Evolutionary conservation across 2,113 vertebrate genomes (phyloP), one percentile per base, ranked within the genome.

Genomic region (Vombatus ursinus): DNA sequence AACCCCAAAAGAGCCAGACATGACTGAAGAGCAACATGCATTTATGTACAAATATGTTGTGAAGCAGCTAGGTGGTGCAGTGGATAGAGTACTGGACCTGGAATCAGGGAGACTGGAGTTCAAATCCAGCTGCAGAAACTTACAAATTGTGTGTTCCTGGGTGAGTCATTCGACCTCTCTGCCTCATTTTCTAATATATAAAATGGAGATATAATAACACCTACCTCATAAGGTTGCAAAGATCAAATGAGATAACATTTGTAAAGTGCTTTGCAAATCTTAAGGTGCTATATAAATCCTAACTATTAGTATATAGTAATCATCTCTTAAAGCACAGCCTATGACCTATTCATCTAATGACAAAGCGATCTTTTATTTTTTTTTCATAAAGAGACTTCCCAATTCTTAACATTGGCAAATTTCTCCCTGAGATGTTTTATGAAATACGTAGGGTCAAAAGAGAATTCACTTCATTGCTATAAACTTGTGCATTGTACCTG

Each of bases 241-340:
- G 19, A 84, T 84, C 19, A 84, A 84, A 84, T 23, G 68, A 44
- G 16, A 84, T 23, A 44, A 8, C 37, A 19, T 44, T 8, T 84
- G 5, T 44, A 84, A 84, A 84, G n/a, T 84, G 2, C 68, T 84
- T 84, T 84, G 37, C 16, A 84, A 44, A 44, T 8, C 37, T 84
- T 84, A n/a, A 77, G 16, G 61, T 77, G 37, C 37, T 77, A n/a
- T 19, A 77, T n/a, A 77, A n/a, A 77, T 57, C 26, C 6, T 77
- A 77, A 14, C 12, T 1, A 1, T 16, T n/a, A 4, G 14, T n/a
- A n/a, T n/a, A n/a, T 77, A 77, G 14, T 19, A 16, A 89, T 44
- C 47, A 93, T 91, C 92, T 92, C 50, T n/a, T 90, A 94, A 96
- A 91, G 90, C 22, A n/a, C 37, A 31, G 91, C 91, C 90, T 95